Evolutionary conservation across 2,797 vertebrate species (phyloP).

Genomic region (Gallirallus australis): DNA sequence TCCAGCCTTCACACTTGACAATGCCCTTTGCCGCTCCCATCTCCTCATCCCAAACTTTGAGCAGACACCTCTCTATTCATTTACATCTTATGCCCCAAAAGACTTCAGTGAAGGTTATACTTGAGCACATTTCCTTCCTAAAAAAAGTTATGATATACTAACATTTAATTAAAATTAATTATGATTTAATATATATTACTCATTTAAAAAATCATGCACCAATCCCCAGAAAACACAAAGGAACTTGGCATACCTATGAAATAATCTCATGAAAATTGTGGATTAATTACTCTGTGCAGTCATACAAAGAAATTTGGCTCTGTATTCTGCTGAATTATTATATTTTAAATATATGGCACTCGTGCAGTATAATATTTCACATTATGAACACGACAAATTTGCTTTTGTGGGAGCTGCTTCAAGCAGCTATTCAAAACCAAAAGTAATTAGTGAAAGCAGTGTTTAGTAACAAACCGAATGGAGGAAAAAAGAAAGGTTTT

Average conservation of each 20-base stretch:
- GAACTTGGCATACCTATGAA: neutral
- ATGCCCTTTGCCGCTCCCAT: neutral
- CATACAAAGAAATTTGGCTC: neutral
- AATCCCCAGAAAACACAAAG: neutral
- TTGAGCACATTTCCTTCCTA: slow-evolving; percentile 4
- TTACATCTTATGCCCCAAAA: neutral
- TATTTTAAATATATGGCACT: neutral
- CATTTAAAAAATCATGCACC: neutral
- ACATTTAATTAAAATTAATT: neutral
- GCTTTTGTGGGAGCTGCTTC: neutral
- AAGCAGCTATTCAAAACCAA: neutral
- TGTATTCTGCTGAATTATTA: neutral
- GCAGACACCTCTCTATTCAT: neutral
- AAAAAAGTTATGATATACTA: neutral
- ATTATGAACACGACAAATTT: neutral
- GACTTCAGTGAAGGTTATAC: neutral
- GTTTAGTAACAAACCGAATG: neutral
- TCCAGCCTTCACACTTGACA: neutral
- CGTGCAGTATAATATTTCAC: neutral
- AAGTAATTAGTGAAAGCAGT: neutral
- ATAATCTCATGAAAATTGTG: neutral
- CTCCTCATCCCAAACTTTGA: neutral
- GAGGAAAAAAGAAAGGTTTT: neutral
- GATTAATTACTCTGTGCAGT: neutral
- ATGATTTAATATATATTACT: neutral